Evolutionary conservation across 2,797 vertebrate species (phyloP).

Genomic region (Sphenodon punctatus): DNA sequence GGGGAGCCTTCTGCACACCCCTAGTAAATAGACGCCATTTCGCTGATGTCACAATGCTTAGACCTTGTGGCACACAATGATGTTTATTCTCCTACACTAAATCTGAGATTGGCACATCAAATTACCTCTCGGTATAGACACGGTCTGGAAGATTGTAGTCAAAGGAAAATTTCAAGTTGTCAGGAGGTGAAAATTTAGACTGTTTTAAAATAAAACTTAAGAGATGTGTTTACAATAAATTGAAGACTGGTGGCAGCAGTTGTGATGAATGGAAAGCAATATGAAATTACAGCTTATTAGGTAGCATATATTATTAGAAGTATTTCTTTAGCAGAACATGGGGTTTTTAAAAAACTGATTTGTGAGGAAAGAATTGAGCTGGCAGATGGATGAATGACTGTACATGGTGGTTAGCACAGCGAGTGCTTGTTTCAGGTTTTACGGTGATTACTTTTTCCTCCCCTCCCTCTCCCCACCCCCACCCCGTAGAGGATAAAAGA

Average conservation of each 20-base stretch:
- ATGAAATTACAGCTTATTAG: not conserved
- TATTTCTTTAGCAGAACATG: not conserved
- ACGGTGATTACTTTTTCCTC: not conserved
- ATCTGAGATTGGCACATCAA: fast-evolving
- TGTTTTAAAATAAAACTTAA: not conserved
- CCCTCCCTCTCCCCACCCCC: not conserved
- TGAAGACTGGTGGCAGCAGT: not conserved
- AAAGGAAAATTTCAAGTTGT: not conserved
- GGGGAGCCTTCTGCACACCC: too few relatives aligned
- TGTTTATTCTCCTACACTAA: not conserved
- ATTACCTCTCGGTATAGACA: not conserved
- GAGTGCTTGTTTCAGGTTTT: not conserved
- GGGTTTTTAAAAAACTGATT: not conserved
- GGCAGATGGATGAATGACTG: not conserved
- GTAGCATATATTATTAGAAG: not conserved
- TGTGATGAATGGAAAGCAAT: not conserved
- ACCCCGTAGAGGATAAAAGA: not conserved
- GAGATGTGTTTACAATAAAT: not conserved
- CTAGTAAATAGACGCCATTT: not conserved
- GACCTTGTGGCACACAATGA: not conserved
- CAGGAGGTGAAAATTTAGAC: not conserved
- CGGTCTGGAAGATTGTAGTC: not conserved
- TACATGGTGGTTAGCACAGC: not conserved
- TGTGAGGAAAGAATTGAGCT: not conserved
- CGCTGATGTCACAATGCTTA: not conserved